These are phyloP conservation scores for Drosophila greeni DNA, from an alignment of 2,888 invertebrate genomes.

Conservation along the genomic window DNA sequence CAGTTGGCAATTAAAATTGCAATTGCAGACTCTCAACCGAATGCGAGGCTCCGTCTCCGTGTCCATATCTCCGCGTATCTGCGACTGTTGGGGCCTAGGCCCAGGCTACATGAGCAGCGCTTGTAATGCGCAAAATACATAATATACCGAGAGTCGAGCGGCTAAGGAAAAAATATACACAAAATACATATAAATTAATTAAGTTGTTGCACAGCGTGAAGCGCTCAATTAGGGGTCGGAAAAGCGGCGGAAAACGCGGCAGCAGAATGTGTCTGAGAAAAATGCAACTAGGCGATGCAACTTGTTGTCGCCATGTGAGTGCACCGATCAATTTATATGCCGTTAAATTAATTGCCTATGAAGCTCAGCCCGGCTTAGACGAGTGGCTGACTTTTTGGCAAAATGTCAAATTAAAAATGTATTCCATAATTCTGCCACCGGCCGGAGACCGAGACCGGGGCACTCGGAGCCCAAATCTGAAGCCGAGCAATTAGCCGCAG, in stretches of 20 bases:
- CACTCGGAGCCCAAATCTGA: constrained; percentile 41
- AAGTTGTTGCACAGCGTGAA: constrained; percentile 75
- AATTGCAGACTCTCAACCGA: constrained; percentile 54
- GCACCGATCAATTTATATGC: constrained; percentile 65
- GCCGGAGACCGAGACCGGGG: background rate
- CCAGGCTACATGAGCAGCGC: constrained; percentile 58
- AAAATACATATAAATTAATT: constrained; percentile 64
- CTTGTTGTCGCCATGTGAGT: constrained; percentile 36
- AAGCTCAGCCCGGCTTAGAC: constrained; percentile 61
- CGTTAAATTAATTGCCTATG: constrained; percentile 74
- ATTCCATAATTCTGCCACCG: constrained; percentile 63
- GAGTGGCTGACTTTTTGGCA: constrained; percentile 64
- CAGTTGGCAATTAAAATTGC: constrained; percentile 69
- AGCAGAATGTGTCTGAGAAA: constrained; percentile 70
- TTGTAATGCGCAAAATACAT: constrained; percentile 54
- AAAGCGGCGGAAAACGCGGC: constrained; percentile 15
- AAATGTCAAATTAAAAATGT: constrained; percentile 74
- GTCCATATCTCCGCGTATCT: constrained; percentile 21
- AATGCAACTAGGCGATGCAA: constrained; percentile 70
- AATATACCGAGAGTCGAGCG: constrained; percentile 42
- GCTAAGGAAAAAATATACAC: constrained; percentile 27
- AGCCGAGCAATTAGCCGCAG: constrained; percentile 64
- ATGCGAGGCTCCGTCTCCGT: constrained; percentile 23
- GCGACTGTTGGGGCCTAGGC: constrained; percentile 17
- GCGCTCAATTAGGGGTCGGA: constrained; percentile 65